A percentile compares a stretch with the other conserved stretches of the same genome.
Evolutionary conservation across 2,113 vertebrate genomes (phyloP).

Genomic region (Elgaria multicarinata): DNA sequence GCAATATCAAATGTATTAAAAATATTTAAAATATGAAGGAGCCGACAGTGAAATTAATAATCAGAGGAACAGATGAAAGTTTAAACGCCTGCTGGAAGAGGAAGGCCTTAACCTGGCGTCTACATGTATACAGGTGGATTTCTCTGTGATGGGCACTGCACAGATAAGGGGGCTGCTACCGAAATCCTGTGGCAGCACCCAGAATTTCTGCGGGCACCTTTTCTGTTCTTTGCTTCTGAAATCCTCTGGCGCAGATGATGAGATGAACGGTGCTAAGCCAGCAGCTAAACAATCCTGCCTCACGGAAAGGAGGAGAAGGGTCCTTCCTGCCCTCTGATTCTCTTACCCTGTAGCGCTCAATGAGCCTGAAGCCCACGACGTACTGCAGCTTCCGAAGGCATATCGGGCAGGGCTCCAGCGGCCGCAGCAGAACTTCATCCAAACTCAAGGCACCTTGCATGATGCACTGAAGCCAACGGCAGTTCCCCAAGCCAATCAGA

Average conservation of each 20-base stretch:
- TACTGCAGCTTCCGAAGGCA: conserved; percentile 81
- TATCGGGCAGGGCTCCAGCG: conserved; percentile 79
- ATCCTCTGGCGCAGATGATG: not conserved
- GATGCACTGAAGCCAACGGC: conserved; percentile 81
- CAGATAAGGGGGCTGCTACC: too few relatives aligned
- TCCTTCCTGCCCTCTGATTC: fast-evolving
- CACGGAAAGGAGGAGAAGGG: not conserved
- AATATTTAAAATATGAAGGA: too few relatives aligned
- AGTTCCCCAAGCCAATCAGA: conserved; percentile 79
- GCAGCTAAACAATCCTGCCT: not conserved
- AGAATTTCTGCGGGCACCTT: not conserved
- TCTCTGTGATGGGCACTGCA: too few relatives aligned
- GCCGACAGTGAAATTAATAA: too few relatives aligned
- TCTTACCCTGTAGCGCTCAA: conserved; percentile 80
- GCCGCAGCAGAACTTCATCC: conserved; percentile 73
- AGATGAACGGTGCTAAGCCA: not conserved
- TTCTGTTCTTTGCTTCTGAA: not conserved
- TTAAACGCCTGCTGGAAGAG: too few relatives aligned
- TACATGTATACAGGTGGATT: too few relatives aligned
- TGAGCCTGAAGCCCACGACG: conserved; percentile 76
- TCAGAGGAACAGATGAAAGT: too few relatives aligned
- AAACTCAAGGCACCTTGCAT: conserved; percentile 78
- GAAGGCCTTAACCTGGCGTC: too few relatives aligned
- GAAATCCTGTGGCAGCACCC: too few relatives aligned
- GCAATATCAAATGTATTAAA: too few relatives aligned